Evolutionary conservation across 2,113 vertebrate genomes (phyloP).

Genomic region (Sterrhoptilus dennistouni): DNA sequence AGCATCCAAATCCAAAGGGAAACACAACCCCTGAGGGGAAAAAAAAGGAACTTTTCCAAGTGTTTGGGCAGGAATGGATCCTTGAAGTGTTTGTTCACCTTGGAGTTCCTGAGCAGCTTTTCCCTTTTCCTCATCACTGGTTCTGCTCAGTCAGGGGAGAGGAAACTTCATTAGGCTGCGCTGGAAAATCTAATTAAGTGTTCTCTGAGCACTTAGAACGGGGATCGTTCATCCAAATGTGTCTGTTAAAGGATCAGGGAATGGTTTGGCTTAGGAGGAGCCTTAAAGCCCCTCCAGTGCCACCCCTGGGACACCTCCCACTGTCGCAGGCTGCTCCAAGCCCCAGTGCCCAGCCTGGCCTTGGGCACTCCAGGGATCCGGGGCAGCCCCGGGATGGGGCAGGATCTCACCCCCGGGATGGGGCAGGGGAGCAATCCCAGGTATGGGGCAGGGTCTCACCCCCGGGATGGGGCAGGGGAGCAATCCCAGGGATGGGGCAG

Average conservation of each 20-base stretch:
- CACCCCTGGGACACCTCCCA: not conserved
- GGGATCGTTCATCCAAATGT: too few species aligned
- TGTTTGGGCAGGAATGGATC: not conserved
- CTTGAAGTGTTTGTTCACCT: not conserved
- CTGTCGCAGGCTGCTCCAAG: not conserved
- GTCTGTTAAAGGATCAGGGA: not conserved
- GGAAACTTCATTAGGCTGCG: not conserved
- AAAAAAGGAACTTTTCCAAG: not conserved
- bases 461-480: too few species aligned
- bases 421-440: not conserved
- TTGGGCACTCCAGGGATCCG: not conserved
- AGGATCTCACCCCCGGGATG: not conserved
- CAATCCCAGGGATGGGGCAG: rapidly evolving
- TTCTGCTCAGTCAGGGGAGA: not conserved
- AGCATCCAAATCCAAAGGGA: not conserved
- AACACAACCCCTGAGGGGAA: not conserved
- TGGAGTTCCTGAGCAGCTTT: not conserved
- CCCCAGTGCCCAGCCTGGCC: not conserved
- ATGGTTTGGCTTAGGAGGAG: not conserved
- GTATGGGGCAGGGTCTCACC: not conserved
- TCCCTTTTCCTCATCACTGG: not conserved
- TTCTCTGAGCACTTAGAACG: not conserved
- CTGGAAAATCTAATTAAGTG: not conserved
- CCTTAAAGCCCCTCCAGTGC: too few species aligned
- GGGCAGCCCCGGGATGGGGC: not conserved